Percentiles rank a stretch among this genome's conserved stretches.
phyloP scores from a whole-genome alignment of 2,888 invertebrate species.

The Tortrix viridana region DNA sequence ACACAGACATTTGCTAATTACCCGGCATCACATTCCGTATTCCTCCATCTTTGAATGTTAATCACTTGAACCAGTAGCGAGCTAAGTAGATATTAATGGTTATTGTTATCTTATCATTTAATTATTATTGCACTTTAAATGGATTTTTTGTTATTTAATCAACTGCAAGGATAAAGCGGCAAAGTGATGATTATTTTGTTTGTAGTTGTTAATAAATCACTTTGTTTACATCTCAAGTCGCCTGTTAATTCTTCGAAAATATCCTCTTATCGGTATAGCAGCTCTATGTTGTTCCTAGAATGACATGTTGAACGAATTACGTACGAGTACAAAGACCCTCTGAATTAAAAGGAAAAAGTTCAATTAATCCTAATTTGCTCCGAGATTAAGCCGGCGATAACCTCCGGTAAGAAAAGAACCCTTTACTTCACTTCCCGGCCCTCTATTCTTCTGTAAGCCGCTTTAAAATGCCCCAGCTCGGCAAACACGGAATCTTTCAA shows the following conservation, averaged over 20 bases:
- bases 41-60: conserved; percentile 41
- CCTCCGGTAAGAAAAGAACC: conserved; percentile 74
- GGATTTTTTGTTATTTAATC: conserved; percentile 41
- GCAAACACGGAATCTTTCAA: conserved; percentile 76
- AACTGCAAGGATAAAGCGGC: conserved; percentile 33
- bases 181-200: conserved; percentile 33
- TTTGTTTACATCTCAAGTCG: conserved; percentile 28
- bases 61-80: conserved; percentile 52
- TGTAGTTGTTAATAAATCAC: conserved; percentile 28
- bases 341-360: conserved; percentile 75
- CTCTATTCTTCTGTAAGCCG: conserved; percentile 75
- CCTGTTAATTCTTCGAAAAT: neutral
- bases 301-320: conserved; percentile 75
- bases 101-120: conserved; percentile 56
- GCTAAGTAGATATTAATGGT: conserved; percentile 43
- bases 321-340: conserved; percentile 70
- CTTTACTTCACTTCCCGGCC: conserved; percentile 75
- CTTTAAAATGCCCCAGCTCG: conserved; percentile 76
- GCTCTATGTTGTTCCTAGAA: conserved; percentile 61
- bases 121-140: conserved; percentile 45
- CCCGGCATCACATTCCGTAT: conserved; percentile 27
- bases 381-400: conserved; percentile 80
- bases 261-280: conserved; percentile 42
- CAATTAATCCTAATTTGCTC: conserved; percentile 83
- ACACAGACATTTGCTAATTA: conserved; percentile 32